Evolutionary conservation across 23 tunicate genomes (phyloP).

Genomic region (Styela clava): DNA sequence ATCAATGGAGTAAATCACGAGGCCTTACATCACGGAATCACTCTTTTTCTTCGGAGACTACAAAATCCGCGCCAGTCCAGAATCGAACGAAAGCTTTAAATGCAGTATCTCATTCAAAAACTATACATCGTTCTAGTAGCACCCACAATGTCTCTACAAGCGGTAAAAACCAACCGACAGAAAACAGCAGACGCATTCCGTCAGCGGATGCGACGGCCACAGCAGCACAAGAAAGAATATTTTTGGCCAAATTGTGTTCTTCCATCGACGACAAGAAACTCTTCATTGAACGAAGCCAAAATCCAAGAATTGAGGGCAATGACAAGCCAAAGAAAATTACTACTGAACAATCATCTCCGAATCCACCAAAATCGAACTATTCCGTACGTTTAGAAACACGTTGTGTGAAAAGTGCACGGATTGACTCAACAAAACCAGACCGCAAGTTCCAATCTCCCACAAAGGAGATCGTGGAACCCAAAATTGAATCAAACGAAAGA

Average conservation of each 20-base stretch:
- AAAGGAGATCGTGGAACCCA: not conserved
- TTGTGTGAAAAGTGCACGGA: not conserved
- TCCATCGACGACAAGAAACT: slow-evolving; percentile 2
- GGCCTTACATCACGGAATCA: slow-evolving; percentile 3
- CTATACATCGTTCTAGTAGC: not conserved
- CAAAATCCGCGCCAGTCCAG: not conserved
- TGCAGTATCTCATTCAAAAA: not conserved
- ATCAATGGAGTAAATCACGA: slow-evolving; percentile 22
- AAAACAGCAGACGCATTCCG: not conserved
- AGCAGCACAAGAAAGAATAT: slow-evolving; percentile 5
- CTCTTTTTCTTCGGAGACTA: not conserved
- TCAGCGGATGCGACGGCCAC: slow-evolving; percentile 3
- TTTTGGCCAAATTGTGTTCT: slow-evolving; percentile 6
- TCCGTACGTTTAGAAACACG: not conserved
- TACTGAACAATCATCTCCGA: not conserved
- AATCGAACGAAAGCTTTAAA: not conserved
- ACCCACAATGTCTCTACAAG: not conserved
- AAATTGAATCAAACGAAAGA: not conserved
- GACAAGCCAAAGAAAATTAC: not conserved
- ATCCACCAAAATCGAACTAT: not conserved
- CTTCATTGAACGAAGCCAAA: slow-evolving; percentile 5
- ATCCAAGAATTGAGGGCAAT: not conserved
- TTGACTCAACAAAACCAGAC: not conserved
- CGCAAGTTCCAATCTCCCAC: not conserved
- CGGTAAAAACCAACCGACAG: not conserved